Evolutionary conservation across 2,797 vertebrate genomes (phyloP).

Genomic region (Tapera naevia): DNA sequence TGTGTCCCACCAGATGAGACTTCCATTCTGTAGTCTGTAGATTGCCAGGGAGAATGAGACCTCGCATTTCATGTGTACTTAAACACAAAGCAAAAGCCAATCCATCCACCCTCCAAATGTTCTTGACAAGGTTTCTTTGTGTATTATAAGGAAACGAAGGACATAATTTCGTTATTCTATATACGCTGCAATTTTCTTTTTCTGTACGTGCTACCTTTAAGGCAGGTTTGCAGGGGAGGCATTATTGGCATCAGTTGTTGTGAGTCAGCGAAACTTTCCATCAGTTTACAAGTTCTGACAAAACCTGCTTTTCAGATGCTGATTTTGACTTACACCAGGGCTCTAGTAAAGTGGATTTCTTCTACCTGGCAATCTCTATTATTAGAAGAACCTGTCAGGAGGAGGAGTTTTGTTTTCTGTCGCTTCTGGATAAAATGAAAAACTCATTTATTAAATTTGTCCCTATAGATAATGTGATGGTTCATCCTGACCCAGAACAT

Average conservation of each 20-base stretch:
- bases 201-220: background rate
- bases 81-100: background rate
- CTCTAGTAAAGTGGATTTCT: slow-evolving; percentile 8
- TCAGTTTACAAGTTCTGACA: slow-evolving; percentile 41
- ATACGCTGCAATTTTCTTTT: background rate
- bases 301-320: slow-evolving; percentile 25
- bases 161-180: background rate
- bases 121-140: background rate
- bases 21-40: background rate
- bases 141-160: slow-evolving; percentile 3
- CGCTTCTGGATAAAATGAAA: slow-evolving; percentile 5
- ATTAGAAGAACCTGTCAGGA: background rate
- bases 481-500: background rate
- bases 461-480: fast-evolving
- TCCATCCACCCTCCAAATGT: background rate
- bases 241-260: background rate
- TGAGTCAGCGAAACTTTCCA: slow-evolving; percentile 46
- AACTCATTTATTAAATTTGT: background rate
- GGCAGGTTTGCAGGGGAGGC: slow-evolving; percentile 21
- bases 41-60: background rate
- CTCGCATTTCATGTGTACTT: background rate
- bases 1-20: background rate
- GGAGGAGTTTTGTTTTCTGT: background rate
- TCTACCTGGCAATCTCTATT: background rate
- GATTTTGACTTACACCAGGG: slow-evolving; percentile 2